Percentiles rank a stretch among this genome's conserved stretches.
Evolutionary conservation across 2,797 vertebrate species (phyloP).

Genomic region (Lagocephalus sceleratus): DNA sequence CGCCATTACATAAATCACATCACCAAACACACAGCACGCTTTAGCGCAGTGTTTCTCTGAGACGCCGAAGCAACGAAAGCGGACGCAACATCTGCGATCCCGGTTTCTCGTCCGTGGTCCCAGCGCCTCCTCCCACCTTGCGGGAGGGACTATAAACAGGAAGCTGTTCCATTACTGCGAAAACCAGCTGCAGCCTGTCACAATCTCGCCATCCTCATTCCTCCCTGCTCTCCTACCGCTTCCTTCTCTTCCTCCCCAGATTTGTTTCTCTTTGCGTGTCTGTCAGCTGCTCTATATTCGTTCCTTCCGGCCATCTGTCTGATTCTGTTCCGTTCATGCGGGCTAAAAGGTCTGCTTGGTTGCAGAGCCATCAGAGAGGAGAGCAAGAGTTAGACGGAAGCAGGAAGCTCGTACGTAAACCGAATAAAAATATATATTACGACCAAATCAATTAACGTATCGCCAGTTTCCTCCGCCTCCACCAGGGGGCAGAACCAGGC

Average conservation of each 20-base stretch:
- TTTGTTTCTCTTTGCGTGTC: constrained; percentile 3
- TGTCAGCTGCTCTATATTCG: constrained; percentile 7
- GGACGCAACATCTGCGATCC: too few species aligned
- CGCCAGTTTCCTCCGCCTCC: too few species aligned
- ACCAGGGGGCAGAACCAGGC: too few species aligned
- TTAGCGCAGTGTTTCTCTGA: too few species aligned
- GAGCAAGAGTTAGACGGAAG: constrained; percentile 22
- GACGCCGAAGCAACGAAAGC: too few species aligned
- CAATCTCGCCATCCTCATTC: constrained; percentile 24
- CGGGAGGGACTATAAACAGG: too few species aligned
- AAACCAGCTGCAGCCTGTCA: constrained; percentile 41
- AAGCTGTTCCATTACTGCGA: not conserved
- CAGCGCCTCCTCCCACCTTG: too few species aligned
- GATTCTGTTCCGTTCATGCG: constrained; percentile 20
- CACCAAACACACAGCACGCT: too few species aligned
- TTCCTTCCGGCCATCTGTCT: constrained; percentile 25
- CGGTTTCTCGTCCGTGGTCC: too few species aligned
- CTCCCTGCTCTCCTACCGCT: constrained; percentile 6
- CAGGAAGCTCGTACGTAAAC: constrained; percentile 13
- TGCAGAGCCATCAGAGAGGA: constrained; percentile 36
- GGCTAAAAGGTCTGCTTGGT: constrained; percentile 23
- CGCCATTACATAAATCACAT: too few species aligned
- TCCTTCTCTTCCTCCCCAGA: constrained; percentile 3
- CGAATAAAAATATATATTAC: too few species aligned
- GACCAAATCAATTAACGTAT: too few species aligned